Percentiles rank a stretch among this genome's conserved stretches.
Conservation (phyloP, 92 coral and sea anemone species). For the Porites lobata region DNA sequence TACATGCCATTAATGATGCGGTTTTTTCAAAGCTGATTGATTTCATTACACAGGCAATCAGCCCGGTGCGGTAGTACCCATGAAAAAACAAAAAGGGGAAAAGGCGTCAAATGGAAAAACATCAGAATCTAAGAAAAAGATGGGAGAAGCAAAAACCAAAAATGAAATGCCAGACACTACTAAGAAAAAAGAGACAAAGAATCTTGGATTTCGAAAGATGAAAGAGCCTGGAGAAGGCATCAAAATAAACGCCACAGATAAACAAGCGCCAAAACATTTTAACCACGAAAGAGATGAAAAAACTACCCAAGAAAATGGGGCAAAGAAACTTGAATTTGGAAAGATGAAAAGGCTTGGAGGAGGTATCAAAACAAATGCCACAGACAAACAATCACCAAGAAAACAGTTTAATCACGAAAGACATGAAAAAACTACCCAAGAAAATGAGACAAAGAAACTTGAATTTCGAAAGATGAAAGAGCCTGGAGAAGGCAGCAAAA, state of each 20-base stretch:
- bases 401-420: no score
- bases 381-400: no score
- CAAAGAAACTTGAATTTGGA: background rate
- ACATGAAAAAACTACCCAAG: no score
- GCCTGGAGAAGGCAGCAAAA: background rate
- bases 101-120: background rate
- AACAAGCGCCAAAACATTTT: no score
- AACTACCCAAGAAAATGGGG: no score
- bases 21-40: no score
- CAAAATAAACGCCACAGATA: background rate
- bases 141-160: background rate
- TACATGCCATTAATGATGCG: no score
- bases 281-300: no score
- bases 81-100: conserved; percentile 4
- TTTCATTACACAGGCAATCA: background rate
- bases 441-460: background rate
- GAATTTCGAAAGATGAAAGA: background rate
- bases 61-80: conserved; percentile 7
- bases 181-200: background rate
- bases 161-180: background rate
- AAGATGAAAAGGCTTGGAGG: background rate
- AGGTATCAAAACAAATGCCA: background rate
- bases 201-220: no score
- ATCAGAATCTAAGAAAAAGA: background rate
- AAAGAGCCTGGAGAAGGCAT: background rate